These are phyloP conservation scores for Sebastes alutus DNA, from an alignment of 2,797 vertebrate species.

Conservation along the genomic window DNA sequence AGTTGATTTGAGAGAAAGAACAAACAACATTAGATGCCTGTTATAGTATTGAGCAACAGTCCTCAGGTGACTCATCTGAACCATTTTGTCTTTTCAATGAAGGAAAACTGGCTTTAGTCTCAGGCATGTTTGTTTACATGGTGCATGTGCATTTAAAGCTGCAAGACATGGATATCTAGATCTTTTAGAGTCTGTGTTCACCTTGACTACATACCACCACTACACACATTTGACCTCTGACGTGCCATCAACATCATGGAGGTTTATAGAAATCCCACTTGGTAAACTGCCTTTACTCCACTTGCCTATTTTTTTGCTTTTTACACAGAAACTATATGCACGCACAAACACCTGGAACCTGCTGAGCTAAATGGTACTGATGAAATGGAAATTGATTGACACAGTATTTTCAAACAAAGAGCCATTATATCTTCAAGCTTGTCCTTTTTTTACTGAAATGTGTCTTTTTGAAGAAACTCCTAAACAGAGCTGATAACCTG, in stretches of 20 bases:
- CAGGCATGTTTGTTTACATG: constrained; percentile 48
- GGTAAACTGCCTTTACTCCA: constrained; percentile 64
- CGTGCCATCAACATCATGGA: not conserved
- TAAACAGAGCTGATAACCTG: constrained; percentile 56
- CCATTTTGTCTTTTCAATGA: constrained; percentile 54
- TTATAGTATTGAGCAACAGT: constrained; percentile 52
- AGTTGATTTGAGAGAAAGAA: constrained; percentile 33
- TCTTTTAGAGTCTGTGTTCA: constrained; percentile 11
- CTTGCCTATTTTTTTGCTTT: constrained; percentile 61
- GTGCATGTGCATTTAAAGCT: constrained; percentile 50
- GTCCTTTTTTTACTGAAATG: constrained; percentile 69
- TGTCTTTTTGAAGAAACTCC: constrained; percentile 59
- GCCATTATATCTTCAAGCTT: constrained; percentile 60
- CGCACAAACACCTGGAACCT: constrained; percentile 43
- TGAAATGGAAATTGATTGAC: constrained; percentile 38
- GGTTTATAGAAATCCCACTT: constrained; percentile 28
- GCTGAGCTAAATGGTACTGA: constrained; percentile 38
- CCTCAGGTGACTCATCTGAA: constrained; percentile 75
- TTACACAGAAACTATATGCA: constrained; percentile 59
- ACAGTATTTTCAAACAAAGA: constrained; percentile 46
- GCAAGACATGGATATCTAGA: constrained; percentile 28
- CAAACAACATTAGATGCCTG: constrained; percentile 38
- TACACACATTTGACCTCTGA: constrained; percentile 31
- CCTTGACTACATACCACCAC: constrained; percentile 6
- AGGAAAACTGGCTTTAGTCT: constrained; percentile 53